These are phyloP conservation scores for Venturia canescens DNA, from an alignment of 1,140 invertebrate genomes.

Conservation along the genomic window DNA sequence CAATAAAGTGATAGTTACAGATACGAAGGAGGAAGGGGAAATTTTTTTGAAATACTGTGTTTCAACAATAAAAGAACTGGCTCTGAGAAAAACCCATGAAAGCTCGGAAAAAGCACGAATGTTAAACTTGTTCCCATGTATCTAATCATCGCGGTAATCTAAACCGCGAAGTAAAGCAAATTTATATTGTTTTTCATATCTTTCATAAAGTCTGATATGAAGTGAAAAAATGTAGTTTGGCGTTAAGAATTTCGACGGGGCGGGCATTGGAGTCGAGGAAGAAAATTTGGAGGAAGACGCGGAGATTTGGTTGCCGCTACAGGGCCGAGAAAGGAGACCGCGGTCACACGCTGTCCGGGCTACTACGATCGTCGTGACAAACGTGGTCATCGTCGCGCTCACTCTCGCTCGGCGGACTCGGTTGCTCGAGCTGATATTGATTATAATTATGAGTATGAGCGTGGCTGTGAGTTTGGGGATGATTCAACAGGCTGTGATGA, in stretches of 20 bases:
- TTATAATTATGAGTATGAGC: conserved; percentile 63
- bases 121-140: too few relatives aligned
- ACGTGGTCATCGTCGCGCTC: conserved; percentile 68
- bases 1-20: too few relatives aligned
- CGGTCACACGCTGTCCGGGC: conserved; percentile 69
- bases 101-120: too few relatives aligned
- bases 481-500: conserved; percentile 69
- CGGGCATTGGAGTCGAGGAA: not conserved
- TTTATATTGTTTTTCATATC: too few relatives aligned
- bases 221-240: not conserved
- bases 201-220: too few relatives aligned
- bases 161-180: too few relatives aligned
- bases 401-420: conserved; percentile 70
- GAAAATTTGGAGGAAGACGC: conserved; percentile 34
- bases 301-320: conserved; percentile 13
- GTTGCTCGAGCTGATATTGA: conserved; percentile 65
- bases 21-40: too few relatives aligned
- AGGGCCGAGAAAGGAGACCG: conserved; percentile 21
- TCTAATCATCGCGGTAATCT: too few relatives aligned
- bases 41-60: too few relatives aligned
- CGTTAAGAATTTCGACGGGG: not conserved
- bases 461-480: conserved; percentile 58
- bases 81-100: too few relatives aligned
- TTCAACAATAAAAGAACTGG: too few relatives aligned
- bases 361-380: conserved; percentile 63